Evolutionary conservation across 2,113 vertebrate genomes (phyloP).

Genomic region (Anguilla rostrata): DNA sequence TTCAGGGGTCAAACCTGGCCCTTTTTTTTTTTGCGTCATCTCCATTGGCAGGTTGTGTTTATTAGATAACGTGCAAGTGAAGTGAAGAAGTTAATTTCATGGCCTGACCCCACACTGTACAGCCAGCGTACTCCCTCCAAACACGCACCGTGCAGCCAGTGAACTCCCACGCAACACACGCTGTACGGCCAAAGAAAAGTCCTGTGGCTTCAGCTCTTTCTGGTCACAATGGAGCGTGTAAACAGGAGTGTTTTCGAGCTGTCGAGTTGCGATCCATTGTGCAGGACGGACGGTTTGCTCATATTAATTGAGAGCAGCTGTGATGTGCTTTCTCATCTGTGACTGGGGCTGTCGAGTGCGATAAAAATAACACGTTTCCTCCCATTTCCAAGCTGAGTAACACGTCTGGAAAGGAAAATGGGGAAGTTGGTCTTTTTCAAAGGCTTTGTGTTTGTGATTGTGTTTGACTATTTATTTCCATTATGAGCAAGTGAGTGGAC

Average conservation of each 20-base stretch:
- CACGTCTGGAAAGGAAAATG: conserved; percentile 12
- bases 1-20: too few species aligned
- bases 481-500: conserved; percentile 5
- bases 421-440: not conserved
- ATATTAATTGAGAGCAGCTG: not conserved
- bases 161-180: not conserved
- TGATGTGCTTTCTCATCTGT: not conserved
- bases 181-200: not conserved
- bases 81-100: too few species aligned
- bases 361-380: conserved; percentile 24
- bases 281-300: not conserved
- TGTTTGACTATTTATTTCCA: conserved; percentile 7
- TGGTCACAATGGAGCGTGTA: not conserved
- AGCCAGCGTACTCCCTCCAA: too few species aligned
- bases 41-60: too few species aligned
- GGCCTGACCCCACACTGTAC: too few species aligned
- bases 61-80: too few species aligned
- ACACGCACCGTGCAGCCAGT: too few species aligned
- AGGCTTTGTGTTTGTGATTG: not conserved
- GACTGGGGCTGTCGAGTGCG: not conserved
- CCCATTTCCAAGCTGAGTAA: conserved; percentile 11
- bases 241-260: not conserved
- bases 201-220: not conserved
- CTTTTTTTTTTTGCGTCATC: too few species aligned
- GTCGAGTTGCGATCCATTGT: not conserved